phyloP scores from a whole-genome alignment of 2,888 invertebrate species.

The Priocnemis perturbator region DNA sequence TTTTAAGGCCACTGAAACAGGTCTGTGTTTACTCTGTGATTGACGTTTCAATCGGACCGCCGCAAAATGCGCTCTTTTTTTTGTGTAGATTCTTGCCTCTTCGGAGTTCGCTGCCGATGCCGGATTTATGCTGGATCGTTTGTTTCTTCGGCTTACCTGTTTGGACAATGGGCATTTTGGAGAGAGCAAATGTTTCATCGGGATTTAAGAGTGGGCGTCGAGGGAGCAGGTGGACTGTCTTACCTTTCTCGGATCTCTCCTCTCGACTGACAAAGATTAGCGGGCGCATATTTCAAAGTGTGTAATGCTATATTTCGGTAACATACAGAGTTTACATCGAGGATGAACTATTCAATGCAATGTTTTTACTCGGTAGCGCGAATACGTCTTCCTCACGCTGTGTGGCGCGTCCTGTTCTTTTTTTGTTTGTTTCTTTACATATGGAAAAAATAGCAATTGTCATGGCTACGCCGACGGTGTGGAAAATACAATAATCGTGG shows the following conservation, averaged over 20 bases:
- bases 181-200: too few relatives aligned
- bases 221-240: too few relatives aligned
- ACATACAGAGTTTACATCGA: conserved; percentile 71
- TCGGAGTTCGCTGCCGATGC: background rate
- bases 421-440: conserved; percentile 35
- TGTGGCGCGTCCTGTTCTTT: background rate
- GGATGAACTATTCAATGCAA: conserved; percentile 65
- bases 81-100: too few relatives aligned
- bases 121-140: background rate
- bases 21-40: too few relatives aligned
- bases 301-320: conserved; percentile 66
- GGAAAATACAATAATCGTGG: conserved; percentile 64
- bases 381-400: conserved; percentile 24
- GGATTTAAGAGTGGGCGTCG: too few relatives aligned
- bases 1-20: too few relatives aligned
- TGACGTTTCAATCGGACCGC: too few relatives aligned
- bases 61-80: too few relatives aligned
- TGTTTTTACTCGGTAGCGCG: conserved; percentile 57
- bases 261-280: too few relatives aligned
- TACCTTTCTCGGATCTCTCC: too few relatives aligned
- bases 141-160: too few relatives aligned
- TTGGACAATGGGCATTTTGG: too few relatives aligned
- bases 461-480: conserved; percentile 65
- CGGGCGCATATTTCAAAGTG: conserved; percentile 44
- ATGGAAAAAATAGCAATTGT: conserved; percentile 68